A percentile compares a stretch with the other conserved stretches of the same genome.
phyloP scores from a whole-genome alignment of 2,888 invertebrate genomes.

The Sesia bembeciformis region DNA sequence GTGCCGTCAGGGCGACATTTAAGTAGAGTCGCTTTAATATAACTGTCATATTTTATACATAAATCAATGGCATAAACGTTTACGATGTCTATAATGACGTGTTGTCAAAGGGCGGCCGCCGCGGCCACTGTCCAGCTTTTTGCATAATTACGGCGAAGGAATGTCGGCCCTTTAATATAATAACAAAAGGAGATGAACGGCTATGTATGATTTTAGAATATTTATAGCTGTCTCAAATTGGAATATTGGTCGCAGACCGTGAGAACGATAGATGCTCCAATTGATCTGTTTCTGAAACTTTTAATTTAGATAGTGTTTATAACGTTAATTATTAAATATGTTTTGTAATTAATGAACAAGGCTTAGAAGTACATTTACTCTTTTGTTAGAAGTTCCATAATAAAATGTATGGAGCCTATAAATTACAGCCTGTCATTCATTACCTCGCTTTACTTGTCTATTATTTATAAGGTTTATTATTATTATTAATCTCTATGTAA shows the following conservation, averaged over 20 bases:
- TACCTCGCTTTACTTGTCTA: not conserved
- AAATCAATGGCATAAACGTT: constrained; percentile 65
- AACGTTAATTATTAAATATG: too few species aligned
- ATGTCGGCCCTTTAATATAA: constrained; percentile 65
- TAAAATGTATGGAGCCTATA: too few species aligned
- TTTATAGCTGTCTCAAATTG: constrained; percentile 36
- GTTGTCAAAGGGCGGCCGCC: constrained; percentile 65
- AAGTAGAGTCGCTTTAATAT: not conserved
- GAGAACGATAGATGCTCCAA: constrained; percentile 25
- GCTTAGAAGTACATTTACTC: too few species aligned
- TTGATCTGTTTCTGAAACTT: not conserved
- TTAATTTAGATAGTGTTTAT: too few species aligned
- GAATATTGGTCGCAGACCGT: constrained; percentile 28
- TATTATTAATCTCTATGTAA: not conserved
- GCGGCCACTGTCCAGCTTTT: constrained; percentile 65
- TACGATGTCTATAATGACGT: constrained; percentile 69
- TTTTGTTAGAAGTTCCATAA: too few species aligned
- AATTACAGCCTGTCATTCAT: not conserved
- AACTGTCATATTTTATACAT: constrained; percentile 10
- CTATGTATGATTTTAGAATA: constrained; percentile 53
- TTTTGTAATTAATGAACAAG: too few species aligned
- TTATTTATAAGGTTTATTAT: not conserved
- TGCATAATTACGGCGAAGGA: constrained; percentile 68
- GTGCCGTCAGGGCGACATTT: not conserved
- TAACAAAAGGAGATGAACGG: constrained; percentile 69